Evolutionary conservation across 2,113 vertebrate species (phyloP).

Genomic region (Calyptomena viridis): DNA sequence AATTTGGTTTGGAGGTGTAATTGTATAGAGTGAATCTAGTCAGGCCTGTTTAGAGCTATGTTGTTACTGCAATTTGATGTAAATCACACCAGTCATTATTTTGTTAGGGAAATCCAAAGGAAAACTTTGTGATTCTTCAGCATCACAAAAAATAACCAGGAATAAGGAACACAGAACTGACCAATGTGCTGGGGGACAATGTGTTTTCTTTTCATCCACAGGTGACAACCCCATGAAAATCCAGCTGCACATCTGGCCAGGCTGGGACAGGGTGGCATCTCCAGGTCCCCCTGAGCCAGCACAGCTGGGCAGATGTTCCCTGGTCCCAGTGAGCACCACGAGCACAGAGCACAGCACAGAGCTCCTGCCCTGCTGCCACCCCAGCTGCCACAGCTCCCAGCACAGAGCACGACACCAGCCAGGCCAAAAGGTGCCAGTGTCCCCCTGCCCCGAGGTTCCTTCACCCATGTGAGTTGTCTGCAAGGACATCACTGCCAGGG

Average conservation of each 20-base stretch:
- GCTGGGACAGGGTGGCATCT: neutral
- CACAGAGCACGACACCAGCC: accelerated
- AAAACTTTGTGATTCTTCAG: neutral
- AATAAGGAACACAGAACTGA: neutral
- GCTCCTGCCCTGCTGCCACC: neutral
- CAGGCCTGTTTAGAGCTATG: neutral
- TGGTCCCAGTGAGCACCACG: neutral
- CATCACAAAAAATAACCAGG: neutral
- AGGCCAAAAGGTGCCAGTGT: too few relatives aligned
- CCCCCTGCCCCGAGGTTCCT: neutral
- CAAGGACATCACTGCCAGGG: neutral
- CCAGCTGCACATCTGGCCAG: neutral
- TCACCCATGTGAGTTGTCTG: neutral
- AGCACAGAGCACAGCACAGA: neutral
- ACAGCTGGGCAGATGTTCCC: neutral
- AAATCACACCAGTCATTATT: neutral
- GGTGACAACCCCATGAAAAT: neutral
- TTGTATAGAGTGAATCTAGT: neutral
- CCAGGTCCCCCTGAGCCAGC: neutral
- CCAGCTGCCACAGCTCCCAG: neutral
- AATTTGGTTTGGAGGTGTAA: neutral
- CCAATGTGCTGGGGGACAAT: neutral
- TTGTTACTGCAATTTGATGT: neutral
- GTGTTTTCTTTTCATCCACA: neutral
- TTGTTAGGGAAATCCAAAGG: neutral